A percentile compares a stretch with the other conserved stretches of the same genome.
These are phyloP conservation scores for Panonychus citri DNA, from an alignment of 1,140 invertebrate species.

Conservation along the genomic window DNA sequence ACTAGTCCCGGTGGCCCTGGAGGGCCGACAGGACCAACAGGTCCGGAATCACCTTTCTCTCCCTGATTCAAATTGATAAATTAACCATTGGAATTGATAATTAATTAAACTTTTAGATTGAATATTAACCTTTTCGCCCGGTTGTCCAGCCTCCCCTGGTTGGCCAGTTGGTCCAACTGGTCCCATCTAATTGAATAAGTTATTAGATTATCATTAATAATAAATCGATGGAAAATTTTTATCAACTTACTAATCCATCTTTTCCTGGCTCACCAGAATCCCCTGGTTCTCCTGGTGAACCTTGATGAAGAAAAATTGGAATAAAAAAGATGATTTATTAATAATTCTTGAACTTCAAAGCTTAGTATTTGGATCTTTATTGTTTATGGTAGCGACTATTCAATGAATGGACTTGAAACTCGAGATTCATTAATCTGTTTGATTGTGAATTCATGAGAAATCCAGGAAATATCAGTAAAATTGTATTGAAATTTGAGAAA, in stretches of 20 bases:
- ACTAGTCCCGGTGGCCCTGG: constrained; percentile 30
- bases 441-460: no score
- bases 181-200: neutral
- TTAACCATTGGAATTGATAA: constrained; percentile 26
- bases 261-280: neutral
- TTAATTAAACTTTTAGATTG: constrained; percentile 18
- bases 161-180: no score
- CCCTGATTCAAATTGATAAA: constrained; percentile 43
- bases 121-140: constrained; percentile 9
- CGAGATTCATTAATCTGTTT: no score
- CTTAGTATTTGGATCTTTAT: no score
- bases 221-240: constrained; percentile 1
- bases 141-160: neutral
- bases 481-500: no score
- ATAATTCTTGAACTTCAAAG: no score
- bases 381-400: no score
- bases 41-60: constrained; percentile 36
- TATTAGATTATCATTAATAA: neutral
- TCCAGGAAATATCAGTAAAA: no score
- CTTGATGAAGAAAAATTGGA: constrained; percentile 11
- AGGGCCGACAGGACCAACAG: constrained; percentile 26
- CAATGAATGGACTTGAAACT: no score
- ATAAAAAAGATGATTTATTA: no score
- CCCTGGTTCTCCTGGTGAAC: no score
- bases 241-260: neutral